Conservation (phyloP, 2,113 vertebrate genomes). For the Montifringilla adamsi region DNA sequence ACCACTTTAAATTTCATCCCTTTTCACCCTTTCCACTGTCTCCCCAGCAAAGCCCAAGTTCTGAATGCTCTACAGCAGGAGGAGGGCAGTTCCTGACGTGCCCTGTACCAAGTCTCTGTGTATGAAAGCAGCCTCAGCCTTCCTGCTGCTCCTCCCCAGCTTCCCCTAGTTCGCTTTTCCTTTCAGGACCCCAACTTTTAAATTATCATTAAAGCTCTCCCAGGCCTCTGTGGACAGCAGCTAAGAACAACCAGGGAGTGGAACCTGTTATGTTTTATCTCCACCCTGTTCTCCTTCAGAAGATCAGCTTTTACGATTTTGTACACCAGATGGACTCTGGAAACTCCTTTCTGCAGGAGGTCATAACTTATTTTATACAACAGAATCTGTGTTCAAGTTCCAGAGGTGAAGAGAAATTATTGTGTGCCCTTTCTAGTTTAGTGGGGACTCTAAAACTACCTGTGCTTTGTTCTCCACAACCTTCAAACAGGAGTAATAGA, state of each 20-base stretch:
- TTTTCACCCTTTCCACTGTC: too few species aligned
- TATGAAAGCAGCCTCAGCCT: background rate
- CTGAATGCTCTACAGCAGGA: rapidly evolving
- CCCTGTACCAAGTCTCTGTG: background rate
- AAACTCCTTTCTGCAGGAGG: background rate
- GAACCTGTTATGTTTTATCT: background rate
- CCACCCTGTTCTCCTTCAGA: background rate
- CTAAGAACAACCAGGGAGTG: background rate
- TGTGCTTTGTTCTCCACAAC: background rate
- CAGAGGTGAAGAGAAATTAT: background rate
- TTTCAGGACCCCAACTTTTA: background rate
- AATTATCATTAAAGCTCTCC: background rate
- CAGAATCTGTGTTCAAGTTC: background rate
- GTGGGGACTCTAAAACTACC: background rate
- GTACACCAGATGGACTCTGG: background rate
- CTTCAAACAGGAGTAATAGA: background rate
- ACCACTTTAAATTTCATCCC: background rate
- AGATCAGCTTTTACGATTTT: background rate
- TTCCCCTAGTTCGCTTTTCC: background rate
- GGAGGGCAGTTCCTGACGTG: rapidly evolving
- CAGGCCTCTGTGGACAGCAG: background rate
- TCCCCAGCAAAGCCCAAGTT: background rate
- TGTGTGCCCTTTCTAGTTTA: background rate
- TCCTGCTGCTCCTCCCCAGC: background rate
- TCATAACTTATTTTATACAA: background rate